Evolutionary conservation across 2,113 vertebrate species (phyloP), one percentile per base, ranked within the genome.

Genomic region (Bombycilla garrulus): DNA sequence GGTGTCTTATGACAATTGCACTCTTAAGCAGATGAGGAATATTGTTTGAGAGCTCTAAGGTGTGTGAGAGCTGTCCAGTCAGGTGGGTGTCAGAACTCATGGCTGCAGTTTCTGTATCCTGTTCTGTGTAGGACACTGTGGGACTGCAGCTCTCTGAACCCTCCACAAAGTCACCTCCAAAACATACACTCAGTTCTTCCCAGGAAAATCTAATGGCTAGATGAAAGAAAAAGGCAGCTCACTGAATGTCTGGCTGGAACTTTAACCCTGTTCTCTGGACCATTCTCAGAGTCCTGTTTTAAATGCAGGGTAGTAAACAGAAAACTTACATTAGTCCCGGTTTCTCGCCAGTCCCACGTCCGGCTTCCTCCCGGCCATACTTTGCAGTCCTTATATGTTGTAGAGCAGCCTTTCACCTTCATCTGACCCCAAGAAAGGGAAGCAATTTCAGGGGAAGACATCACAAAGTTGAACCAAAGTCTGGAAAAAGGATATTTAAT

Each of bases 331-430:
- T 99, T 87, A 6, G 99, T 99, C 60, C 99, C 99, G 0, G 99
- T 99, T 98, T 99, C 99, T 90, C 99, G 97, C 99, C 99, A 99
- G 65, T 99, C 99, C 99, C 99, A 99, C 23, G 98, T 96, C 24
- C 99, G 97, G 94, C 99, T 99, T 54, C 99, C 99, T 83, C 99
- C 99, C 0, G 99, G 99, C 99, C 99, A 99, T 4, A 99, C 99
- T 97, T 99, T 99, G 96, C 99, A 99, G 97, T 99, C 99, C 95
- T 99, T 99, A 19, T 99, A 99, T 1, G 94, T 96, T 40, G 98
- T 95, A 29, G 98, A 66, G 91, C 98, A 98, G 58, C 99, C 99
- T 96, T 98, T 98, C 31, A 99, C 99, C 94, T 98, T 98, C 98
- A 99, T 99, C 84, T 98, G 98, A 73, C 99, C 99, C 99, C 99